phyloP scores from a whole-genome alignment of 2,888 invertebrate genomes.

The Lycia hirtaria region DNA sequence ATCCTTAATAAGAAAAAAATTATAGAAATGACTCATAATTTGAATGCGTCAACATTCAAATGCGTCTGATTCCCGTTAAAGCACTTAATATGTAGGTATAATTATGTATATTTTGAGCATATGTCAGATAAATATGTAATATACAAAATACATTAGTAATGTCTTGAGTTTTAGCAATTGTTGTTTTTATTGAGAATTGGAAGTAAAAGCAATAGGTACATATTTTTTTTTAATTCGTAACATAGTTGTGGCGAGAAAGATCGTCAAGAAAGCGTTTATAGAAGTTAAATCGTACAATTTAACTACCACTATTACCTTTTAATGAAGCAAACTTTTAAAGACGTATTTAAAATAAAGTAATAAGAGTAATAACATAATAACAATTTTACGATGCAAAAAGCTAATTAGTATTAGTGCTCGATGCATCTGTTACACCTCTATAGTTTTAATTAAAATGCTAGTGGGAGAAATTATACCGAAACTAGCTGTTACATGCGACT shows the following conservation, averaged over 20 bases:
- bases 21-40: too few relatives aligned
- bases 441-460: slow-evolving; percentile 33
- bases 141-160: too few relatives aligned
- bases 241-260: background rate
- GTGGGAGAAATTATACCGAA: slow-evolving; percentile 22
- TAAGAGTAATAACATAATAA: slow-evolving; percentile 20
- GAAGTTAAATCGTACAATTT: slow-evolving; percentile 8
- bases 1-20: too few relatives aligned
- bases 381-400: slow-evolving; percentile 22
- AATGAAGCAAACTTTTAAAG: slow-evolving; percentile 19
- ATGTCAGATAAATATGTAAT: background rate
- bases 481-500: too few relatives aligned
- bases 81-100: too few relatives aligned
- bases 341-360: slow-evolving; percentile 13
- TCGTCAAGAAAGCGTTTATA: slow-evolving; percentile 7
- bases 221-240: background rate
- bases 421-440: slow-evolving; percentile 33
- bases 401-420: slow-evolving; percentile 31
- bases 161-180: too few relatives aligned
- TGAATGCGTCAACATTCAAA: too few relatives aligned
- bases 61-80: too few relatives aligned
- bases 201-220: background rate
- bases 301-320: slow-evolving; percentile 10
- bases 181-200: too few relatives aligned
- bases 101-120: too few relatives aligned